Evolutionary conservation across 2,888 invertebrate genomes (phyloP), one percentile per base, ranked within the genome.

Genomic region (Drosophila mayaguana): DNA sequence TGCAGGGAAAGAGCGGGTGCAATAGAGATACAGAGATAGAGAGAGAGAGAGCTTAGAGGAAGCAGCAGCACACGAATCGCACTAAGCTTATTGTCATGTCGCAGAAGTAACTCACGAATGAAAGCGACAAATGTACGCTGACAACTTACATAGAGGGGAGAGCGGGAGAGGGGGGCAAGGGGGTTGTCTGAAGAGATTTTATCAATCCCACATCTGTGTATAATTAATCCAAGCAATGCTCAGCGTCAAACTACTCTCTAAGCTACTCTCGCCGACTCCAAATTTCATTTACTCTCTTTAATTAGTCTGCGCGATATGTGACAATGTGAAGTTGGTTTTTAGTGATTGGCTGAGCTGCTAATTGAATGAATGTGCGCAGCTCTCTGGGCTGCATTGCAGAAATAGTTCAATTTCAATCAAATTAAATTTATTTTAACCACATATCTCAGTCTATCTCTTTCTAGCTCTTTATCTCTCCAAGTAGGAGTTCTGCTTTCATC

Each of bases 11-110:
- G 18, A 18, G 18, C 11, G 42, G 11, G 42, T 3, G 4, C 3
- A 4, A 28, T 28, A 45, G 43, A 68, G 61, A 42, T 18, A 42
- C 12, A 42, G 42, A 5, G 42, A 22, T 22, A 40, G 38, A 68
- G 61, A 11, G 42, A 18, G 12, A 43, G 18, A 20, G 34, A 69
- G 70, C 51, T 53, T 45, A 50, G 34, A 28, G n/a, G 54, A 25
- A 32, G 42, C 11, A n/a, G 25, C 7, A 40, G 55, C 12, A 25
- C n/a, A 16, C n/a, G 16, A 12, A 32, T 66, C 38, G 20, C 57
- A 59, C 64, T 64, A 79, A 82, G 76, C 79, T 81, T 54, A 79
- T 79, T 79, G 79, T 80, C 76, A 54, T 65, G 80, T 59, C 54
- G 67, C 43, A 43, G 38, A 32, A 76, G 51, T 62, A 61, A 46